Conservation (phyloP, 2,888 invertebrate genomes). For the Leucozona laternaria region DNA sequence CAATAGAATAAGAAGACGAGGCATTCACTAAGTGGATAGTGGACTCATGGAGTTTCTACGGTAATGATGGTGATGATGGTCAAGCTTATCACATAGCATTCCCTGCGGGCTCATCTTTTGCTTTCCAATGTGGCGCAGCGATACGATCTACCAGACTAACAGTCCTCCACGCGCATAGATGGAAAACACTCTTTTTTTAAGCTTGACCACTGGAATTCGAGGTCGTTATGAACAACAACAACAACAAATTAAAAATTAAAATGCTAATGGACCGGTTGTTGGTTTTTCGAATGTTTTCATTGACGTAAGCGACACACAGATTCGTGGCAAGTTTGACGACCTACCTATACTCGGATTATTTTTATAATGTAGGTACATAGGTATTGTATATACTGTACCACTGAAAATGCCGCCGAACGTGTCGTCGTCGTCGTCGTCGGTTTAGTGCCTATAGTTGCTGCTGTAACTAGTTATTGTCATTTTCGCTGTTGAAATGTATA, state of each 20-base stretch:
- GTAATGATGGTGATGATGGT: neutral
- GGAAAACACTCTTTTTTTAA: constrained; percentile 43
- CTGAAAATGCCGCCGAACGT: constrained; percentile 9
- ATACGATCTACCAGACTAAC: neutral
- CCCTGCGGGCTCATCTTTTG: constrained; percentile 3
- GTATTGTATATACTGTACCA: constrained; percentile 13
- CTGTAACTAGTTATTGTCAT: constrained; percentile 23
- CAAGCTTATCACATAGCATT: constrained; percentile 24
- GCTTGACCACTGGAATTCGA: constrained; percentile 68
- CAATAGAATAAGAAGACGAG: constrained; percentile 33
- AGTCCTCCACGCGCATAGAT: constrained; percentile 2
- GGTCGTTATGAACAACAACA: constrained; percentile 60
- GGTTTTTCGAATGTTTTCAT: constrained; percentile 66
- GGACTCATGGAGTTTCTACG: constrained; percentile 4
- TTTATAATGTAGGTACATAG: neutral
- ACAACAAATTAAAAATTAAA: constrained; percentile 38
- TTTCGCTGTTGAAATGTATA: constrained; percentile 51
- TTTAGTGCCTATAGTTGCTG: no score
- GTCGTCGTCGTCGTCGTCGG: no score
- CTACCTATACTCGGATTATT: constrained; percentile 34
- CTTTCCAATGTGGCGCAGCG: constrained; percentile 47
- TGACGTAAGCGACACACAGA: constrained; percentile 62
- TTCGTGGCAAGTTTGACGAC: constrained; percentile 73
- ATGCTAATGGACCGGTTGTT: constrained; percentile 71
- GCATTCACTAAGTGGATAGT: neutral